Base-by-base conservation (phyloP, 2,888 invertebrate genomes). In the Tiliacea aurago region DNA sequence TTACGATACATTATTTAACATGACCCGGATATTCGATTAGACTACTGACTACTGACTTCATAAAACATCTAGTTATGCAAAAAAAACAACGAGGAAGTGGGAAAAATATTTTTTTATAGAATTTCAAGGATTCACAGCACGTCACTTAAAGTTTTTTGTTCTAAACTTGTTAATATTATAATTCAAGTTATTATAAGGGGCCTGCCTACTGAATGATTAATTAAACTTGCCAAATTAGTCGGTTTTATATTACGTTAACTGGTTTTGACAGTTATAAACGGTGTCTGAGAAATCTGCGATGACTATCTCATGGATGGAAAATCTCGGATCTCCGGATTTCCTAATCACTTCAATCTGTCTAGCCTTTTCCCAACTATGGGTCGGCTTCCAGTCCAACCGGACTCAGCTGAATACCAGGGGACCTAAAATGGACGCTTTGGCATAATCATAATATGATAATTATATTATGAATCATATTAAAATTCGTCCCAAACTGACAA, bases 1-100 rank as follows among this genome's bases (percentile, higher is more conserved):
- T 76, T 63, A 69, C 56, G 58, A 79, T 78, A 74, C 28, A 79
- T 79, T 77, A 83, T 81, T 80, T 62, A 84, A 84, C 70, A 80
- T 86, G 85, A 90, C 89, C 90, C 90, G 91, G 91, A 90, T 86
- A 85, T 90, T 89, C 79, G 83, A 87, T 86, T 83, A 83, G 82
- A 85, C 81, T 86, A 88, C 80, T 83, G 82, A 85, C 81, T 86
- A 88, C 80, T 83, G 83, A 79, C 80, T 83, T 86, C 84, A 84
- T 88, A 85, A 87, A 87, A 84, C 84, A 85, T 86, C 85, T 81
- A 78, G 76, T 84, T 84, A 88, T 87, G 80, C 81, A 73, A 85
- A 84, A n/a, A 87, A 93, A 93, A 91, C 89, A 89, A 90, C 80
- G 83, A 92, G 93, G 93, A 94, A 93, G 89, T 88, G 81, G 90